Percentiles rank a stretch among this genome's conserved stretches.
These are phyloP conservation scores for Malthinus flaveolus DNA, from an alignment of 2,888 invertebrate species.

Conservation along the genomic window DNA sequence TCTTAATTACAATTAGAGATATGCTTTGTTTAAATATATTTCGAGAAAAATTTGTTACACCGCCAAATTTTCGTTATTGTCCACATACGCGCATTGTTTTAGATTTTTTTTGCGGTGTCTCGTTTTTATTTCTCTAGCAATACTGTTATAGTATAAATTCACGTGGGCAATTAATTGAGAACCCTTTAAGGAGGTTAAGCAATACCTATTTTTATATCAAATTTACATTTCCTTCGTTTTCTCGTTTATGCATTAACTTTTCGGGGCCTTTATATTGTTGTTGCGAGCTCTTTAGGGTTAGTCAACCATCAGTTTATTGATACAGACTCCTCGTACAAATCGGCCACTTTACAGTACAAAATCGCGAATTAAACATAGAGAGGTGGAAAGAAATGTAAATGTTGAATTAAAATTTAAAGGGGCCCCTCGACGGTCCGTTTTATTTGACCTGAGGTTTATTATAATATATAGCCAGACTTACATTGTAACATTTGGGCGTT, in stretches of 20 bases:
- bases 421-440: conserved; percentile 7
- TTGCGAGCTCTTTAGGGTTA: no score
- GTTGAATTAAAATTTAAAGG: not conserved
- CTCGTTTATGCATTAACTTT: not conserved
- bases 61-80: not conserved
- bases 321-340: no score
- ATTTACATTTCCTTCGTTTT: not conserved
- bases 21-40: no score
- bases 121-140: not conserved
- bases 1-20: no score
- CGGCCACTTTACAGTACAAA: no score
- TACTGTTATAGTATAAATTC: not conserved
- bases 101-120: not conserved
- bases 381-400: conserved; percentile 1
- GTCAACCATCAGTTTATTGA: no score
- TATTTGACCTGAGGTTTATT: conserved; percentile 18
- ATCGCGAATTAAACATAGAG: not conserved
- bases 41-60: not conserved
- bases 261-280: not conserved
- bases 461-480: conserved; percentile 38
- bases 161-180: conserved; percentile 1
- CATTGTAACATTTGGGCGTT: conserved; percentile 55
- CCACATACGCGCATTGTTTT: not conserved
- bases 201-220: not conserved
- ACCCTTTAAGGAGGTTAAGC: not conserved